phyloP scores from a whole-genome alignment of 2,113 vertebrate species.

The Nibea coibor region DNA sequence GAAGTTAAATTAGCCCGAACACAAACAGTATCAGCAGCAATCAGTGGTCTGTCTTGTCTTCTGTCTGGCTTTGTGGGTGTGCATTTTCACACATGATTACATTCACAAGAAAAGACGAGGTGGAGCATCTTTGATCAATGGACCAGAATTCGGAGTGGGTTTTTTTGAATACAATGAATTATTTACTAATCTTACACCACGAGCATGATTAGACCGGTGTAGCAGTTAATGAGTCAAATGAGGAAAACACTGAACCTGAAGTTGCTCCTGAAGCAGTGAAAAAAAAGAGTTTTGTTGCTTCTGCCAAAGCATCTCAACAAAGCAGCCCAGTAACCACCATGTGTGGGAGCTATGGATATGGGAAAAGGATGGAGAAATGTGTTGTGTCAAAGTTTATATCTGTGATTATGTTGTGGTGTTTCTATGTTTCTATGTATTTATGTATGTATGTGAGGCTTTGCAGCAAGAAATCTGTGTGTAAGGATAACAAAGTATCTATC shows the following conservation, averaged over 20 bases:
- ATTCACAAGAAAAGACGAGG: constrained; percentile 16
- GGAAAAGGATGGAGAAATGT: too few species aligned
- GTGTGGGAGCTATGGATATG: too few species aligned
- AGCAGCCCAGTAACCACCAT: too few species aligned
- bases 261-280: constrained; percentile 1
- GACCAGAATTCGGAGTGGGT: not conserved
- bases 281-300: too few species aligned
- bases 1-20: constrained; percentile 62
- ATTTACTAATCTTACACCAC: constrained; percentile 8
- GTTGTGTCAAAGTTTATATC: too few species aligned
- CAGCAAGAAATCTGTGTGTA: too few species aligned
- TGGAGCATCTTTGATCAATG: constrained; percentile 17
- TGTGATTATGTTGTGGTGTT: too few species aligned
- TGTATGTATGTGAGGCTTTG: too few species aligned
- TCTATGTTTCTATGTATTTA: too few species aligned
- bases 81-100: not conserved
- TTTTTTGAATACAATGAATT: constrained; percentile 1
- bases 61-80: not conserved
- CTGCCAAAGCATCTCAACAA: too few species aligned
- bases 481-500: too few species aligned
- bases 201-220: not conserved
- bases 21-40: constrained; percentile 59
- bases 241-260: not conserved
- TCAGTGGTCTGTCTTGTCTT: constrained; percentile 32
- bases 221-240: not conserved